Evolutionary conservation across 1,140 invertebrate genomes (phyloP).

Genomic region (Anastrepha ludens): DNA sequence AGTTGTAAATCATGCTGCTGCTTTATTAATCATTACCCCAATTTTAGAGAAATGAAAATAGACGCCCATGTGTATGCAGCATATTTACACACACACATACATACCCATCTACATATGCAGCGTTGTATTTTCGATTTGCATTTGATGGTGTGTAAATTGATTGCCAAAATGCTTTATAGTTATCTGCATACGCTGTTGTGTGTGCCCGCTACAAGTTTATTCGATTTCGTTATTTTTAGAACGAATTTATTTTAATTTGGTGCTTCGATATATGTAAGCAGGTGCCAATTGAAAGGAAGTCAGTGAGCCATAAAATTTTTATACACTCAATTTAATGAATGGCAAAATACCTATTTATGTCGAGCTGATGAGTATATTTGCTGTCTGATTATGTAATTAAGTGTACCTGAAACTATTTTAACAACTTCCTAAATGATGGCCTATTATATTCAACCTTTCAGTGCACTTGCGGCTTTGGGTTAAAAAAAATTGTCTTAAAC

Average conservation of each 20-base stretch:
- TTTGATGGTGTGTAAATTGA: neutral
- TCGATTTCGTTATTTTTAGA: constrained; percentile 27
- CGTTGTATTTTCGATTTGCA: neutral
- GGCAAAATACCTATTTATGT: neutral
- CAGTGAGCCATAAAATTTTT: constrained; percentile 29
- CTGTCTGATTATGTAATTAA: constrained; percentile 23
- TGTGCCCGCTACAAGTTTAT: neutral
- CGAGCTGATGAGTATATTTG: neutral
- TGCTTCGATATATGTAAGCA: constrained; percentile 22
- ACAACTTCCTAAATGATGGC: too few species aligned
- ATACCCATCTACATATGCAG: too few species aligned
- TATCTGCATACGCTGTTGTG: neutral
- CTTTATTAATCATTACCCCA: too few species aligned
- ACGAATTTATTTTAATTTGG: neutral
- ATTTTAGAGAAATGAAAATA: too few species aligned
- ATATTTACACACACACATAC: too few species aligned
- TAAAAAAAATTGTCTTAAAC: too few species aligned
- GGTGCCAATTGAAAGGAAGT: constrained; percentile 37
- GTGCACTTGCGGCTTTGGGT: too few species aligned
- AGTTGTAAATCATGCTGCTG: too few species aligned
- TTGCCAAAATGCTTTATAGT: neutral
- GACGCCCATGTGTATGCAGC: too few species aligned
- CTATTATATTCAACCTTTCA: too few species aligned
- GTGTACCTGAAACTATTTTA: too few species aligned
- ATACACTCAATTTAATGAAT: constrained; percentile 24